Conservation (phyloP, 2,113 vertebrate species). For the Nyctereutes procyonoides region DNA sequence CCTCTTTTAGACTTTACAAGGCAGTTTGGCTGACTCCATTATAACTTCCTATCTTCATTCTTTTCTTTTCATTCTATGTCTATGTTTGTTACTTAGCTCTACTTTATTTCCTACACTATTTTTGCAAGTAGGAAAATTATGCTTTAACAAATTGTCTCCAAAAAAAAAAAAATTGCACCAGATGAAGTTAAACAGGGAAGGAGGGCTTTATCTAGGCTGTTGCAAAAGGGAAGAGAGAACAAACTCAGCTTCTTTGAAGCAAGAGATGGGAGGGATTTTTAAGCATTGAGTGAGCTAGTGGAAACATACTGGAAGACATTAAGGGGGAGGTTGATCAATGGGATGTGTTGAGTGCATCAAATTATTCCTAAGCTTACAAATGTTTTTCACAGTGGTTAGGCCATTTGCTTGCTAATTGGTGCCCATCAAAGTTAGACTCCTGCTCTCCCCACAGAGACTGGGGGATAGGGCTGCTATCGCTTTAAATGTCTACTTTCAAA, state of each 20-base stretch:
- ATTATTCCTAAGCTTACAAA: constrained; percentile 1
- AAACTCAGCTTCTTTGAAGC: not conserved
- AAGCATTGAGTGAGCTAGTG: not conserved
- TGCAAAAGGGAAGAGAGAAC: not conserved
- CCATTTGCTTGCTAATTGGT: constrained; percentile 22
- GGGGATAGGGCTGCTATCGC: not conserved
- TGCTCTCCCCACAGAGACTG: not conserved
- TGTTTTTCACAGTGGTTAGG: not conserved
- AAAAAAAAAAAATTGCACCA: not conserved
- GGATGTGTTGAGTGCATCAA: not conserved
- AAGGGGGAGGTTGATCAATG: not conserved
- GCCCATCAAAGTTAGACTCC: not conserved
- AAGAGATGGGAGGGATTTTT: not conserved
- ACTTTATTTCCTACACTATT: not conserved
- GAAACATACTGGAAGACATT: not conserved
- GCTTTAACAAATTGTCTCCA: not conserved
- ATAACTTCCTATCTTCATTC: not conserved
- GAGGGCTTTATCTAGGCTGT: not conserved
- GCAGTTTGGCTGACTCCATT: not conserved
- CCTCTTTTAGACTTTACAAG: constrained; percentile 24
- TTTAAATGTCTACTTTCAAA: constrained; percentile 53
- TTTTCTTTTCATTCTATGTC: not conserved
- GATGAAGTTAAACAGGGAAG: not conserved
- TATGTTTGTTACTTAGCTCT: constrained; percentile 23
- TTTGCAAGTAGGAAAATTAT: constrained; percentile 42